Percentiles rank a stretch among this genome's conserved stretches.
Evolutionary conservation across 2,888 invertebrate species (phyloP).

Genomic region (Pheosia gnoma): DNA sequence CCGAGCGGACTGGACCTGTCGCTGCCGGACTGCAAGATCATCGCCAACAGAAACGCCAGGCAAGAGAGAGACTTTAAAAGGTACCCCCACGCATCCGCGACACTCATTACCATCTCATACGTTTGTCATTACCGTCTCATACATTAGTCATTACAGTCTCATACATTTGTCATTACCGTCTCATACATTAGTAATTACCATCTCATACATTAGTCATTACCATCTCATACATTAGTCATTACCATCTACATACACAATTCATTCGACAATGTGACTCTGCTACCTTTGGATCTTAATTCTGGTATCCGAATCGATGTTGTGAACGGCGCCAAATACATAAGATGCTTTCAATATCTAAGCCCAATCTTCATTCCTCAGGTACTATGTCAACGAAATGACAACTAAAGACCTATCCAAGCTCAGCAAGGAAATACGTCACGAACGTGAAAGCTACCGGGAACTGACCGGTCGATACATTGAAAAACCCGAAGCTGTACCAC

Average conservation of each 20-base stretch:
- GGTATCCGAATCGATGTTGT: no score
- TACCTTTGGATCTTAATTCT: no score
- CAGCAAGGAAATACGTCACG: conserved; percentile 78
- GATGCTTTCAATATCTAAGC: no score
- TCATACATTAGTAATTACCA: no score
- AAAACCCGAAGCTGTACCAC: conserved; percentile 63
- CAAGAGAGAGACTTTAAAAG: conserved; percentile 60
- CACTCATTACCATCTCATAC: background rate
- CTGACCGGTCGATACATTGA: conserved; percentile 77
- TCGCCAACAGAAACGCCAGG: conserved; percentile 77
- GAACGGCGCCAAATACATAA: no score
- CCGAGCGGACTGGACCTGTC: conserved; percentile 68
- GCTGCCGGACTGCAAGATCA: conserved; percentile 77
- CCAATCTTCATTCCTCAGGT: conserved; percentile 46
- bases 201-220: background rate
- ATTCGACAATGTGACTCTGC: no score
- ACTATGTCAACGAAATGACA: conserved; percentile 72
- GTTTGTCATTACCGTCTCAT: no score
- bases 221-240: no score
- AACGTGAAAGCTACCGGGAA: conserved; percentile 76
- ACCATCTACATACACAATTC: no score
- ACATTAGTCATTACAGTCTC: no score
- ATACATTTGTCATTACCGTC: background rate
- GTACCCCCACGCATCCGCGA: conserved; percentile 30
- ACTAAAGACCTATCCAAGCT: conserved; percentile 77